Percentiles rank a stretch among this genome's conserved stretches.
Conservation (phyloP, 2,797 vertebrate genomes). For the Hephaestus fuliginosus region DNA sequence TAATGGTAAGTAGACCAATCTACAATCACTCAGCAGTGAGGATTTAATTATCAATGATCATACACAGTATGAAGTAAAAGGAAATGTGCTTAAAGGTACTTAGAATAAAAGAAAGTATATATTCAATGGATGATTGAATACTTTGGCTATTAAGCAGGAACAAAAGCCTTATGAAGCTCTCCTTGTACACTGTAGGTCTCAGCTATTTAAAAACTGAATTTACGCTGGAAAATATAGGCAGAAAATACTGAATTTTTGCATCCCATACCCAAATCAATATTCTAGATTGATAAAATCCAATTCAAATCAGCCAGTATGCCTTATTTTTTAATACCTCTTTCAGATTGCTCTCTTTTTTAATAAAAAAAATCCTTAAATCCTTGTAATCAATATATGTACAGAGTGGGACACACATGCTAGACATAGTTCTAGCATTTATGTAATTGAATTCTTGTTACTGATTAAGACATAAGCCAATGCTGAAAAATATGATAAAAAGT, state of each 20-base stretch:
- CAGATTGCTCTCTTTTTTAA: too few species aligned
- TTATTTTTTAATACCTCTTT: too few species aligned
- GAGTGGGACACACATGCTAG: too few species aligned
- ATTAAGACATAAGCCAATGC: too few species aligned
- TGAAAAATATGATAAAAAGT: too few species aligned
- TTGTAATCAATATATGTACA: too few species aligned
- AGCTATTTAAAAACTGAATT: conserved; percentile 1
- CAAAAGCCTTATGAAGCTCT: neutral
- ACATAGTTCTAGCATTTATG: too few species aligned
- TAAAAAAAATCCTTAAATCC: too few species aligned
- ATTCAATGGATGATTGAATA: conserved; percentile 13
- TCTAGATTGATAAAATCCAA: neutral
- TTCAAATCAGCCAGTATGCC: too few species aligned
- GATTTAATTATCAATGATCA: neutral
- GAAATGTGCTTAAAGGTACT: neutral
- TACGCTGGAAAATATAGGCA: neutral
- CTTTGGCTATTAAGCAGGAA: neutral
- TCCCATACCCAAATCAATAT: neutral
- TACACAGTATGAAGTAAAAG: neutral
- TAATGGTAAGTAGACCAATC: neutral
- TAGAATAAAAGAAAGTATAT: neutral
- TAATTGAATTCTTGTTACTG: too few species aligned
- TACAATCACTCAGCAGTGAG: neutral
- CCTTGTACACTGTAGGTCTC: neutral
- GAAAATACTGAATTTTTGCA: neutral